Evolutionary conservation across 2,888 invertebrate genomes (phyloP).

Genomic region (Marasmarcha lunaedactyla): DNA sequence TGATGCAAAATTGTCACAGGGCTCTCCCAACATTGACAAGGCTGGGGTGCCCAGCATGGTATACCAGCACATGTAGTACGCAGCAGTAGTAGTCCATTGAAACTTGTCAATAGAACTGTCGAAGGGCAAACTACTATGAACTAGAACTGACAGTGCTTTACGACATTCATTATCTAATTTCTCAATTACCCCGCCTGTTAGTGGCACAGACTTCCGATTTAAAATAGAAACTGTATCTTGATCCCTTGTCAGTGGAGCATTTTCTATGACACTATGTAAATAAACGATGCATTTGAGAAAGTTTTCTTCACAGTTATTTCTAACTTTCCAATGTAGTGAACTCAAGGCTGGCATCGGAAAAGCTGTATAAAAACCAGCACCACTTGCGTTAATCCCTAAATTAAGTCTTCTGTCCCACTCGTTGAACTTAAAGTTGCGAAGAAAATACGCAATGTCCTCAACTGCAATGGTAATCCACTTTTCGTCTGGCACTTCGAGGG

Average conservation of each 20-base stretch:
- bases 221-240: slow-evolving; percentile 64
- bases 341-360: slow-evolving; percentile 71
- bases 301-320: slow-evolving; percentile 59
- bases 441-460: slow-evolving; percentile 70
- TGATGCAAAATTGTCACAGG: slow-evolving; percentile 73
- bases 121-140: slow-evolving; percentile 60
- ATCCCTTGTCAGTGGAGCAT: slow-evolving; percentile 47
- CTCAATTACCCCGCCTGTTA: not conserved
- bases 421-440: slow-evolving; percentile 74
- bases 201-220: slow-evolving; percentile 29
- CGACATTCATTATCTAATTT: slow-evolving; percentile 53
- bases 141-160: slow-evolving; percentile 43
- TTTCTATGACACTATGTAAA: slow-evolving; percentile 41
- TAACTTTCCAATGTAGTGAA: slow-evolving; percentile 73
- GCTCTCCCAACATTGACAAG: slow-evolving; percentile 62
- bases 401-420: slow-evolving; percentile 67
- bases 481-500: slow-evolving; percentile 24
- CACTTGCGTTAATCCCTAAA: too few species aligned
- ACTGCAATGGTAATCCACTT: slow-evolving; percentile 55
- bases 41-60: slow-evolving; percentile 66
- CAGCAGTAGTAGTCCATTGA: slow-evolving; percentile 73
- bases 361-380: slow-evolving; percentile 31
- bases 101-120: slow-evolving; percentile 69
- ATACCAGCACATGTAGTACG: slow-evolving; percentile 78
- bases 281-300: slow-evolving; percentile 71